Evolutionary conservation across 2,888 invertebrate species (phyloP), one percentile per base, ranked within the genome.

Genomic region (Himalopsyche anomala): DNA sequence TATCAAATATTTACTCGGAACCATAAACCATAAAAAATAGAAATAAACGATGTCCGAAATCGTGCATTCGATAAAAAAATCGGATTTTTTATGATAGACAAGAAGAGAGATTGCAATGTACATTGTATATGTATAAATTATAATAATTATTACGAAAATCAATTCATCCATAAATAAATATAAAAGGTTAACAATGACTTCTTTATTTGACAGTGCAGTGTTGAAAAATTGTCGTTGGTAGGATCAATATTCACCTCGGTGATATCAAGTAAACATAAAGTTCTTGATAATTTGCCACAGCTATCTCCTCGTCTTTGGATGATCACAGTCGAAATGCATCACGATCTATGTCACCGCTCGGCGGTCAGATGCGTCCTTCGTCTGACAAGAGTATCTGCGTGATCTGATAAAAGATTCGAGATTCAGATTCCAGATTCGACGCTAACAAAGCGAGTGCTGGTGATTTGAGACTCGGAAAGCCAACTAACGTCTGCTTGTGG

Each of bases 401-500:
- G 62, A 62, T 62, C 62, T 62, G 62, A 62, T 62, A 19, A 19
- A 19, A 62, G 62, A 62, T 62, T 19, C 62, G 19, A 62, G 62
- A 62, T 62, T 11, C 62, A 19, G 62, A 62, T 62, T 62, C 28
- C 2, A 62, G 62, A 62, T 62, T 3, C 62, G 62, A 19, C 62
- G 62, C 62, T 62, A 62, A 62, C 62, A 62, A 62, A 28, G 62
- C 62, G 62, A 28, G 28, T 28, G 62, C 62, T 62, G 62, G 62
- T 19, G 62, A 62, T n/a, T 62, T 28, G 62, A 62, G 62, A 15
- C 62, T 62, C 15, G 19, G 19, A 62, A 19, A 62, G 62, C 62
- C 62, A 62, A 62, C 62, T 62, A 62, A 28, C 62, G 62, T 62
- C 62, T 62, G 62, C 62, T 51, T 19, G 62, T 8, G 62, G 11